Conservation (phyloP, 2,888 invertebrate genomes). For the Macaria liturata region DNA sequence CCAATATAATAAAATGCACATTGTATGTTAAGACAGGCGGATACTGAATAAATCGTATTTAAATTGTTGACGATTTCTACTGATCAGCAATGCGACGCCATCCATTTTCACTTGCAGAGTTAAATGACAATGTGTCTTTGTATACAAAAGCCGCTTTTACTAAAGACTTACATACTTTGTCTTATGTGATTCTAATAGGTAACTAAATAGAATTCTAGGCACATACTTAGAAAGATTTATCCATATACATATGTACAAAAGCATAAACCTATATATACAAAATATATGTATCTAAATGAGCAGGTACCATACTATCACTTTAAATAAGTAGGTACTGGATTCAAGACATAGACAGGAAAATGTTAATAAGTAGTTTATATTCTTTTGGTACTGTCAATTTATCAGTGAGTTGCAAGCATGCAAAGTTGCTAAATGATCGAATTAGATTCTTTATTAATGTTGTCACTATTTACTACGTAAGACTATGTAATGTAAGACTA, state of each 20-base stretch:
- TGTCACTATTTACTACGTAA: background rate
- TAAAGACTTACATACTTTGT: constrained; percentile 17
- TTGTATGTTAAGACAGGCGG: constrained; percentile 48
- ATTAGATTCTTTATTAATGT: constrained; percentile 18
- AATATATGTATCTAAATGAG: background rate
- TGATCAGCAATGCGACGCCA: constrained; percentile 65
- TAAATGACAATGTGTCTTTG: constrained; percentile 38
- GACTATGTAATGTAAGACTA: background rate
- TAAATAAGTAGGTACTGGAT: too few species aligned
- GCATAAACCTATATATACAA: constrained; percentile 1
- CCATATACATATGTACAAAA: background rate
- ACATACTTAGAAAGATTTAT: background rate
- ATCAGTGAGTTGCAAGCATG: constrained; percentile 15
- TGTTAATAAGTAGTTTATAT: constrained; percentile 25
- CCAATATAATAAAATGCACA: constrained; percentile 44
- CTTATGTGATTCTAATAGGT: too few species aligned
- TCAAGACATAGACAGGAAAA: background rate
- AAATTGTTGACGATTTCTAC: constrained; percentile 74
- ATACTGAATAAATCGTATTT: constrained; percentile 64
- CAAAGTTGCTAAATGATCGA: constrained; percentile 23
- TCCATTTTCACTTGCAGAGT: constrained; percentile 64
- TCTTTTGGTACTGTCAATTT: constrained; percentile 15
- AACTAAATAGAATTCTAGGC: too few species aligned
- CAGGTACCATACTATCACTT: too few species aligned
- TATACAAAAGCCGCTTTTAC: constrained; percentile 8